Base-by-base conservation (phyloP, 2,797 vertebrate genomes). In the Eleutherodactylus coqui region DNA sequence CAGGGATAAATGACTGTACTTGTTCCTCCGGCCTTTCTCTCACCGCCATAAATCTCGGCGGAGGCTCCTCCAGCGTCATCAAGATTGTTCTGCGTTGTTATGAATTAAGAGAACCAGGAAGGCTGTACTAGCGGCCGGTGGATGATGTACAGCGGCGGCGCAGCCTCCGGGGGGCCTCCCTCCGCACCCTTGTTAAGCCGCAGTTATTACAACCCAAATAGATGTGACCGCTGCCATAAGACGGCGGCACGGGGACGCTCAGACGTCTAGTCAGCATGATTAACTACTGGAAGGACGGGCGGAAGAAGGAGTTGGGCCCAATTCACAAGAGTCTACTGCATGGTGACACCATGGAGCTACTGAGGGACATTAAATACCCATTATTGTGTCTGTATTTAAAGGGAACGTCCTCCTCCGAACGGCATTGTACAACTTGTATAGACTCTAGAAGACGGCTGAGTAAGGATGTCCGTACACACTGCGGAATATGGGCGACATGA, bases 131-230 rank as follows among this genome's bases (percentile, higher is more conserved):
- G 82, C 77, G 27, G 76, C 75, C 67, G 80, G 29, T 43, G 75
- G 34, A 69, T 55, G 62, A 58, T 73, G 58, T 83, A 83, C 60
- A 29, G 34, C 11, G 38, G 21, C 27, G n/a, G 17, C 29, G 10
- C 34, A 32, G 19, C 34, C 69, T 69, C 41, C 27, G 8, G 41
- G 47, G 45, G 47, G 69, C 27, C 32, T 77, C 77, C 85, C 58
- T 55, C 24, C 47, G 32, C 43, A 69, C 21, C 43, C 36, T 86
- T 82, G 72, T 86, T 85, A 85, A 85, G 79, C 73, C 62, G 41
- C 45, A 70, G 62, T 70, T 82, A 82, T 75, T 86, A 81, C 85
- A 82, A 16, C 19, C 10, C 58, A 64, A 72, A 77, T 76, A 55
- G 32, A 82, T 82, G 72, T 82, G 70, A 49, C 47, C 47, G 47